Conservation (phyloP, 2,888 invertebrate genomes). For the Phengaris alcon region DNA sequence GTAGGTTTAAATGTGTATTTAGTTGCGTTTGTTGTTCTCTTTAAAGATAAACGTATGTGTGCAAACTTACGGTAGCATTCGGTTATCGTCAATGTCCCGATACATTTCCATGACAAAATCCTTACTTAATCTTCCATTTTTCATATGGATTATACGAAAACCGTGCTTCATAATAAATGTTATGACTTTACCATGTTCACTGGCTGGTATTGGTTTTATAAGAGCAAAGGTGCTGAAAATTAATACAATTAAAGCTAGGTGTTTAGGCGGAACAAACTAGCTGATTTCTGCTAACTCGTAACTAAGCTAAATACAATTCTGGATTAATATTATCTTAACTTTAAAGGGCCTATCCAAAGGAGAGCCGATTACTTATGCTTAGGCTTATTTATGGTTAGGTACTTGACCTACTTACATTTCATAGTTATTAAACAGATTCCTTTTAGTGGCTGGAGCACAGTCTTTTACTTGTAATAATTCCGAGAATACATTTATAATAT, state of each 20-base stretch:
- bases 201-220: slow-evolving; percentile 86
- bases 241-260: background rate
- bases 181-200: slow-evolving; percentile 87
- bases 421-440: slow-evolving; percentile 78
- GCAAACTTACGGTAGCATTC: slow-evolving; percentile 79
- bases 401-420: slow-evolving; percentile 75
- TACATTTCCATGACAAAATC: slow-evolving; percentile 84
- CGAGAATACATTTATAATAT: slow-evolving; percentile 85
- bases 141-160: slow-evolving; percentile 84
- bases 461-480: slow-evolving; percentile 84
- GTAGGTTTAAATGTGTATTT: slow-evolving; percentile 2
- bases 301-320: too few species aligned
- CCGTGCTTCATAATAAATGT: slow-evolving; percentile 82
- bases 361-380: too few species aligned
- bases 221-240: slow-evolving; percentile 85
- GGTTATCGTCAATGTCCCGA: slow-evolving; percentile 74
- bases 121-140: slow-evolving; percentile 84
- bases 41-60: background rate
- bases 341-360: too few species aligned
- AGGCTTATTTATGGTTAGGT: background rate
- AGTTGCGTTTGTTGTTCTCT: background rate
- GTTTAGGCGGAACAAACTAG: background rate
- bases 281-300: background rate
- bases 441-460: slow-evolving; percentile 84
- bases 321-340: too few species aligned